Conservation (phyloP, 2,888 invertebrate genomes). For the Eueremaeus valkanovi region DNA sequence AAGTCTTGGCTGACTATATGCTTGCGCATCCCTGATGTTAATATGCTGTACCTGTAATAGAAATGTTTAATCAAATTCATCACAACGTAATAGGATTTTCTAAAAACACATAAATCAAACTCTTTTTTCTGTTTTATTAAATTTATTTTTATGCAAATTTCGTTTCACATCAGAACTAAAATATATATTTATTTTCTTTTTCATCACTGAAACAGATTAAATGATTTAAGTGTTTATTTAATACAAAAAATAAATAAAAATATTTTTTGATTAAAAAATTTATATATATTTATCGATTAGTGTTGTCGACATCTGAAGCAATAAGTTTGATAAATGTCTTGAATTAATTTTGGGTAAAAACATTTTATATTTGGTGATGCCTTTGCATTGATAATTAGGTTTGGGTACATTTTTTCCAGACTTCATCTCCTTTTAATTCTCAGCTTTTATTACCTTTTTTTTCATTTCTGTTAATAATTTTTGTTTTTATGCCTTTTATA, state of each 20-base stretch:
- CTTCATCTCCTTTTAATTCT: background rate
- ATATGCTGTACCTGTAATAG: too few species aligned
- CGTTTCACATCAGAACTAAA: background rate
- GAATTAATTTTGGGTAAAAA: background rate
- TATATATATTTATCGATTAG: too few species aligned
- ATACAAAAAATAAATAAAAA: background rate
- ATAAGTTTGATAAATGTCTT: slow-evolving; percentile 4
- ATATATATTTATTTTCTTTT: background rate
- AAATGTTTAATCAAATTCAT: background rate
- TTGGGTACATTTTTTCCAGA: background rate
- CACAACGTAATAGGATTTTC: background rate
- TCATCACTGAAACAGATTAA: background rate
- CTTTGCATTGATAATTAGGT: background rate
- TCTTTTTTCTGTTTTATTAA: background rate
- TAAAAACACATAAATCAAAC: background rate
- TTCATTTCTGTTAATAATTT: background rate
- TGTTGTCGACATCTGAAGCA: background rate
- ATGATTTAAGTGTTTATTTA: background rate
- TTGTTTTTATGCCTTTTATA: background rate
- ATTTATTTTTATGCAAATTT: background rate
- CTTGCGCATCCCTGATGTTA: too few species aligned
- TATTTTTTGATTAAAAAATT: background rate
- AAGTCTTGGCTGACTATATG: too few species aligned
- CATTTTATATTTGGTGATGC: background rate
- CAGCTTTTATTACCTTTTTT: background rate